A percentile compares a stretch with the other conserved stretches of the same genome.
These are phyloP conservation scores for Athalia cordata DNA, from an alignment of 2,888 invertebrate genomes.

Conservation along the genomic window DNA sequence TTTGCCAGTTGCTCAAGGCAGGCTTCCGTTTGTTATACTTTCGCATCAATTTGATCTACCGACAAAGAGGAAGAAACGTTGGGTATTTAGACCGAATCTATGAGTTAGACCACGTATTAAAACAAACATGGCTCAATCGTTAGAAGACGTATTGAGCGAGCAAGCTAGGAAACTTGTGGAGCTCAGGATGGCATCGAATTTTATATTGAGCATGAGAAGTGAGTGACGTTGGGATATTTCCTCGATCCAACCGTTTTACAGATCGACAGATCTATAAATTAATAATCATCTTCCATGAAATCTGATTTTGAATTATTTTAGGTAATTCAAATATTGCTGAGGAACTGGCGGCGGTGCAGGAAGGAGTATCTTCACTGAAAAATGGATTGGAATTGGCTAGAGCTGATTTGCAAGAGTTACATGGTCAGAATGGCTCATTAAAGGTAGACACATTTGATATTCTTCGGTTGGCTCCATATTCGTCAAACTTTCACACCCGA, in stretches of 20 bases:
- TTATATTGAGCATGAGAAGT: slow-evolving; percentile 55
- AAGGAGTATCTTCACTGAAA: slow-evolving; percentile 48
- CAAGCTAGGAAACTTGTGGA: slow-evolving; percentile 53
- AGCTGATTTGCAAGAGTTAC: not conserved
- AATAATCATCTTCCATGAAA: too few species aligned
- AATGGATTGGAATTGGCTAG: slow-evolving; percentile 46
- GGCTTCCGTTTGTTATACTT: too few species aligned
- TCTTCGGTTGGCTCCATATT: not conserved
- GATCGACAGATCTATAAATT: too few species aligned
- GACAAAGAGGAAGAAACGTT: too few species aligned
- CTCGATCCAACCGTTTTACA: slow-evolving; percentile 41
- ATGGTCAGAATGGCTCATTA: not conserved
- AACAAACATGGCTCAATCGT: slow-evolving; percentile 40
- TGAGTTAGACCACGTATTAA: too few species aligned
- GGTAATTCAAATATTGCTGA: too few species aligned
- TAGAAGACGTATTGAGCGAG: slow-evolving; percentile 54
- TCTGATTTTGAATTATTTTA: too few species aligned
- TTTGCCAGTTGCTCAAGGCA: too few species aligned
- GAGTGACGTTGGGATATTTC: slow-evolving; percentile 32
- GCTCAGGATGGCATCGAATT: slow-evolving; percentile 55
- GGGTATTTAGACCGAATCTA: too few species aligned
- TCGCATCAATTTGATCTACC: too few species aligned
- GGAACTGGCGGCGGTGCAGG: slow-evolving; percentile 49
- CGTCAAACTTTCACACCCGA: too few species aligned
- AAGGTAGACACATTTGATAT: not conserved